Percentiles rank a stretch among this genome's conserved stretches.
Conservation (phyloP, 1,140 invertebrate species). For the Pogonomyrmex barbatus region DNA sequence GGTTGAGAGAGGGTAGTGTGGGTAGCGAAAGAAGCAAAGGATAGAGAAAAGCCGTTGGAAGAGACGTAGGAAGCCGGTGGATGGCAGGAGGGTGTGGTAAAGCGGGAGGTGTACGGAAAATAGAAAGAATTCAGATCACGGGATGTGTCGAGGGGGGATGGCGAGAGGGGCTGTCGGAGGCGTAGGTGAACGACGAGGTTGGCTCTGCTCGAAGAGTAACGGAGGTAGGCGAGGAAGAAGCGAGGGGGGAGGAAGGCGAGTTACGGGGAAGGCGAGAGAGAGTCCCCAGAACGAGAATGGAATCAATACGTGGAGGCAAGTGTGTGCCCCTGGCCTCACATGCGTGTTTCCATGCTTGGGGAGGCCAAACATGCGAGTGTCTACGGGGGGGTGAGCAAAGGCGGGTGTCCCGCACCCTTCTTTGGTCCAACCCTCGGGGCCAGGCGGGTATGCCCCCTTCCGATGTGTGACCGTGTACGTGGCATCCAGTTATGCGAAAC, state of each 20-base stretch:
- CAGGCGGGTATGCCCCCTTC: conserved; percentile 51
- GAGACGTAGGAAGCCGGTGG: conserved; percentile 58
- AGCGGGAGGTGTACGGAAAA: conserved; percentile 78
- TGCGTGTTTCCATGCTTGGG: conserved; percentile 79
- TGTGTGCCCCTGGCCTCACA: conserved; percentile 81
- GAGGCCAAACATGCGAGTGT: conserved; percentile 80
- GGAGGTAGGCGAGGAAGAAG: conserved; percentile 63
- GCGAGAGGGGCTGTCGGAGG: conserved; percentile 42
- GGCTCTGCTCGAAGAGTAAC: conserved; percentile 73
- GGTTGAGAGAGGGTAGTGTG: conserved; percentile 33
- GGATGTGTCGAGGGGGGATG: conserved; percentile 66
- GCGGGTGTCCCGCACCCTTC: conserved; percentile 64
- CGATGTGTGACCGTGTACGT: conserved; percentile 59
- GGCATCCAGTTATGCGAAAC: conserved; percentile 66
- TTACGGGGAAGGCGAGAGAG: conserved; percentile 67
- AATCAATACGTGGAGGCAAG: conserved; percentile 82
- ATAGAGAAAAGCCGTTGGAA: conserved; percentile 54
- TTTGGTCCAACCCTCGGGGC: conserved; percentile 63
- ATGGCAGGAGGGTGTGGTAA: conserved; percentile 69
- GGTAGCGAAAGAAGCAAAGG: conserved; percentile 23
- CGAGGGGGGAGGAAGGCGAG: conserved; percentile 65
- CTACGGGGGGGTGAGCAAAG: conserved; percentile 75
- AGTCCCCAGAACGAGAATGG: conserved; percentile 81
- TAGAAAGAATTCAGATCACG: conserved; percentile 84
- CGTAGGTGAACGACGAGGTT: conserved; percentile 68